Evolutionary conservation across 2,888 invertebrate species (phyloP).

Genomic region (Steinernema hermaphroditum): DNA sequence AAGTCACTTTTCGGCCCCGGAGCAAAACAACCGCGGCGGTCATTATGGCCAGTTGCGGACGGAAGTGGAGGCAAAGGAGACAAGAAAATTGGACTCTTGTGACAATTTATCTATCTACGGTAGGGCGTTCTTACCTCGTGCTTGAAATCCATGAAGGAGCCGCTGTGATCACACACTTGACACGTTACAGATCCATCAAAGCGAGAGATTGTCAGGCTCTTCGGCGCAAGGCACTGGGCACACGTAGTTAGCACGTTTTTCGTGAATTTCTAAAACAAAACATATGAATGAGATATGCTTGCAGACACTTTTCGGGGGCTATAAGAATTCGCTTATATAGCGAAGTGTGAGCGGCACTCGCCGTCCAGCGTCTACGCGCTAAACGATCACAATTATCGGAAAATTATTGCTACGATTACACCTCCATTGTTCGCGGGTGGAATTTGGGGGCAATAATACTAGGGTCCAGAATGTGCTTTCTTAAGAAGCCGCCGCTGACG

Average conservation of each 20-base stretch:
- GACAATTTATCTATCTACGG: constrained; percentile 20
- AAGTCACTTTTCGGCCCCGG: background rate
- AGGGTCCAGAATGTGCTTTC: background rate
- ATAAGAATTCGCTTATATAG: no score
- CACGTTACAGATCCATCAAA: background rate
- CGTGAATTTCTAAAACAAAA: constrained; percentile 1
- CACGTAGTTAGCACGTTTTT: background rate
- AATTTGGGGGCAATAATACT: background rate
- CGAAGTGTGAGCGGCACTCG: no score
- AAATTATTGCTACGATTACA: constrained; percentile 24
- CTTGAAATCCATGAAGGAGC: constrained; percentile 9
- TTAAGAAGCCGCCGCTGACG: background rate
- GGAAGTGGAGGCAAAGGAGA: constrained; percentile 14
- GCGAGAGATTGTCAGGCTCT: background rate
- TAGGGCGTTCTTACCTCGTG: background rate
- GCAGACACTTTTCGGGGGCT: no score
- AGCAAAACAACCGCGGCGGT: constrained; percentile 6
- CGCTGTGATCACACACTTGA: background rate
- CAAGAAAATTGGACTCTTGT: constrained; percentile 25
- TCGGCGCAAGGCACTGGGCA: background rate
- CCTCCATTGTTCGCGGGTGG: constrained; percentile 18
- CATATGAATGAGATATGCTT: no score
- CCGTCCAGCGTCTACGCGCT: background rate
- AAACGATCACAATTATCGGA: constrained; percentile 21
- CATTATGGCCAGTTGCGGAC: background rate